Base-by-base conservation (phyloP, 2,888 invertebrate genomes). In the Ethmia dodecea region DNA sequence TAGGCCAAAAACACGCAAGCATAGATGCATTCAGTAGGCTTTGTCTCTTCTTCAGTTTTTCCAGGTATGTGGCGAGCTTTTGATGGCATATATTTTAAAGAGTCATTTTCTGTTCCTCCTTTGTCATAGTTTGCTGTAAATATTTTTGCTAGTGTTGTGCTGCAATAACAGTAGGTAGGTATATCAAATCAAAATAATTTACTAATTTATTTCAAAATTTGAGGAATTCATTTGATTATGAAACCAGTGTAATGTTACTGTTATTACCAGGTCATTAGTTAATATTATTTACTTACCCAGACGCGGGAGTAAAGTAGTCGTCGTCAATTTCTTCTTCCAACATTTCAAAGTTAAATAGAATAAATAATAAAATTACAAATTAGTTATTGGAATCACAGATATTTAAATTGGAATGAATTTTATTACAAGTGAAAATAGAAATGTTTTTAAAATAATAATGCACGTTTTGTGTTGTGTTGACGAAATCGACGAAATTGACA, bases 311-410 rank as follows among this genome's bases (percentile, higher is more conserved):
- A 52, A 86, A 84, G 38, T 72, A 80, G 52, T 84, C 84, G 42
- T 78, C 77, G 47, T 86, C 84, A 26, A 81, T 72, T 45, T 83
- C 81, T 37, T 77, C 80, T 58, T 79, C 65, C 33, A 83, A 52
- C 71, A 73, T 73, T 28, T 40, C n/a, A n/a, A n/a, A n/a, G n/a
- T n/a, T n/a, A n/a, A n/a, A n/a, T n/a, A n/a, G n/a, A n/a, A n/a
- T n/a, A n/a, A n/a, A n/a, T n/a, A n/a, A n/a, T n/a, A n/a, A n/a
- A n/a, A n/a, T n/a, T n/a, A n/a, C n/a, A n/a, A n/a, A n/a, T n/a
- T n/a, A n/a, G n/a, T n/a, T n/a, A n/a, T n/a, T n/a, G n/a, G n/a
- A n/a, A n/a, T n/a, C n/a, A n/a, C n/a, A n/a, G n/a, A n/a, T n/a
- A n/a, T n/a, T n/a, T n/a, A n/a, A n/a, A n/a, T n/a, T n/a, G n/a